Evolutionary conservation across 2,888 invertebrate species (phyloP).

Genomic region (Macrophya alboannulata): DNA sequence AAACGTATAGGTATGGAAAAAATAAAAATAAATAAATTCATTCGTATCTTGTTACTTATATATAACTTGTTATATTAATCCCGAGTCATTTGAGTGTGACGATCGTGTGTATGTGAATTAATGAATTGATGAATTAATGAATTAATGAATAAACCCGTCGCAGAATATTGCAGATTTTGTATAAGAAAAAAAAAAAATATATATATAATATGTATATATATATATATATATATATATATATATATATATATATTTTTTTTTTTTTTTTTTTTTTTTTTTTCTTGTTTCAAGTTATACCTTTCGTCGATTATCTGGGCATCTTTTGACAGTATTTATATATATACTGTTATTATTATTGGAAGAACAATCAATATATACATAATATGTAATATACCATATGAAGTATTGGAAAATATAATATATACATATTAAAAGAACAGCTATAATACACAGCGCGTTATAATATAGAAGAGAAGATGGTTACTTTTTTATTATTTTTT

Average conservation of each 20-base stretch:
- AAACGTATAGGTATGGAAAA: no score
- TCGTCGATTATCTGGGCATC: constrained; percentile 15
- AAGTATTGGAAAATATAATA: background rate
- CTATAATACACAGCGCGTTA: background rate
- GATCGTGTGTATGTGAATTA: background rate
- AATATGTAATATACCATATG: background rate
- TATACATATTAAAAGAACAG: background rate
- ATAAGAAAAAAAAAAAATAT: background rate
- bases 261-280: no score
- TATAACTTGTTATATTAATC: no score
- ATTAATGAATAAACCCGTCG: background rate
- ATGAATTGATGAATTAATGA: no score
- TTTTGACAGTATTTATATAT: background rate
- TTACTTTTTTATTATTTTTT: no score
- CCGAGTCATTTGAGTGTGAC: no score
- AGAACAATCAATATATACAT: background rate
- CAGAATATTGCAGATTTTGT: background rate
- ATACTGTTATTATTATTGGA: background rate
- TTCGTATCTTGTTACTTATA: no score
- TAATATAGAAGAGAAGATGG: no score
- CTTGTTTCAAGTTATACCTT: background rate
- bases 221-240: no score
- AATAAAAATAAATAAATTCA: no score
- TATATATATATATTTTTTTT: no score
- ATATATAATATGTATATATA: no score